A percentile compares a stretch with the other conserved stretches of the same genome.
phyloP scores from a whole-genome alignment of 2,888 invertebrate species.

The Dione juno region DNA sequence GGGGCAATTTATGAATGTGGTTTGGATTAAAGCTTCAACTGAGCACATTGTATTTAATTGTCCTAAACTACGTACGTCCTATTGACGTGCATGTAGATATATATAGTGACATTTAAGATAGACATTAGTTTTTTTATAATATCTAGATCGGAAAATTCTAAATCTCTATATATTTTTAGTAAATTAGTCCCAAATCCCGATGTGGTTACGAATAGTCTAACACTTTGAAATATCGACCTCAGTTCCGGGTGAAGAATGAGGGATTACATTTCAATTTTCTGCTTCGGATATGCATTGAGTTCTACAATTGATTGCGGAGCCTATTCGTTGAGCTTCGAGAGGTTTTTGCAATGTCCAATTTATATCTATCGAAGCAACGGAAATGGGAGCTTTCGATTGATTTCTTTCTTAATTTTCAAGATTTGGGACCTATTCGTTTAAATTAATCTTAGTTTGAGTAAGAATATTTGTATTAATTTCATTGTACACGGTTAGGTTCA shows the following conservation, averaged over 20 bases:
- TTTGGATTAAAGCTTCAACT: too few relatives aligned
- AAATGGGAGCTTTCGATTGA: not conserved
- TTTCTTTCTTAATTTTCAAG: not conserved
- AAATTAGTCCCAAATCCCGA: not conserved
- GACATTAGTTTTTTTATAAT: too few relatives aligned
- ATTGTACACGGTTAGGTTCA: not conserved
- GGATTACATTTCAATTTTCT: conserved; percentile 43
- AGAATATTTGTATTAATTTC: too few relatives aligned
- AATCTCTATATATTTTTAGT: conserved; percentile 1
- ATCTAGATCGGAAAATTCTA: too few relatives aligned
- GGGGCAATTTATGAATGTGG: too few relatives aligned
- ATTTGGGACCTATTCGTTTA: too few relatives aligned
- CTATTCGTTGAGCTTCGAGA: conserved; percentile 23
- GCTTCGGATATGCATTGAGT: conserved; percentile 32
- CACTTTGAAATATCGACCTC: conserved; percentile 21
- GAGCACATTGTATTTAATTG: too few relatives aligned
- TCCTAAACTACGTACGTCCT: too few relatives aligned
- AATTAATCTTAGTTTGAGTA: too few relatives aligned
- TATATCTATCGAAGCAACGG: not conserved
- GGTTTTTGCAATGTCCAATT: conserved; percentile 11
- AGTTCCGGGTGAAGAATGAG: conserved; percentile 39
- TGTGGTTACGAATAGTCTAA: conserved; percentile 1
- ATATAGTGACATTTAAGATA: too few relatives aligned
- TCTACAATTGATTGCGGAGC: conserved; percentile 28
- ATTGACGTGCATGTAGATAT: too few relatives aligned